phyloP scores from a whole-genome alignment of 2,888 invertebrate genomes.

The Nebria brevicollis region DNA sequence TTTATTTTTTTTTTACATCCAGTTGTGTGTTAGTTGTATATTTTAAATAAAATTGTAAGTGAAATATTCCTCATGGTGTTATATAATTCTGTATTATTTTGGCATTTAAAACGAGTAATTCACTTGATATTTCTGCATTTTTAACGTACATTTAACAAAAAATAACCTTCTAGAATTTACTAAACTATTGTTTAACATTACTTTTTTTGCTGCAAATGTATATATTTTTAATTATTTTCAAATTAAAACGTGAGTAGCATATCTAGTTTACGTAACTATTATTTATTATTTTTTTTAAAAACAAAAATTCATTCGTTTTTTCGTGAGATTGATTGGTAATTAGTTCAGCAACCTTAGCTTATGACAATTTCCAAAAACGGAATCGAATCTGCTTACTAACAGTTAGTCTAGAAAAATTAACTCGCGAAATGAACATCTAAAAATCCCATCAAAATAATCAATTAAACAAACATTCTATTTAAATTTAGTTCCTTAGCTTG shows the following conservation, averaged over 20 bases:
- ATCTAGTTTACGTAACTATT: background rate
- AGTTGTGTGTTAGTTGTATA: slow-evolving; percentile 43
- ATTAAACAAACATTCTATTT: too few species aligned
- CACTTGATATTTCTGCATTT: slow-evolving; percentile 28
- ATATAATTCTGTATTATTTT: slow-evolving; percentile 34
- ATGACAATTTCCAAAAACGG: too few species aligned
- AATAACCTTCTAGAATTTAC: background rate
- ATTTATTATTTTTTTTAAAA: slow-evolving; percentile 18
- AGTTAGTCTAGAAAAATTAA: too few species aligned
- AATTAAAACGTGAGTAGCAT: slow-evolving; percentile 2
- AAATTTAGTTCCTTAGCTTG: too few species aligned
- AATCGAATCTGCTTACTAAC: too few species aligned
- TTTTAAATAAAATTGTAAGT: slow-evolving; percentile 46
- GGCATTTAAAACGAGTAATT: slow-evolving; percentile 27
- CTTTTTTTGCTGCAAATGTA: slow-evolving; percentile 15
- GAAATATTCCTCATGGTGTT: slow-evolving; percentile 39
- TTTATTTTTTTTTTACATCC: slow-evolving; percentile 29
- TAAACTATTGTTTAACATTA: background rate
- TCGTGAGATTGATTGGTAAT: background rate
- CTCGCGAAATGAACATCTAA: too few species aligned
- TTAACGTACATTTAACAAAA: slow-evolving; percentile 9
- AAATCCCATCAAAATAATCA: too few species aligned
- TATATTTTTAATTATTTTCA: background rate
- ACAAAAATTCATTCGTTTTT: background rate
- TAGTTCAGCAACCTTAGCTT: too few species aligned